A percentile compares a stretch with the other conserved stretches of the same genome.
Evolutionary conservation across 2,888 invertebrate species (phyloP).

Genomic region (Mamestra brassicae): DNA sequence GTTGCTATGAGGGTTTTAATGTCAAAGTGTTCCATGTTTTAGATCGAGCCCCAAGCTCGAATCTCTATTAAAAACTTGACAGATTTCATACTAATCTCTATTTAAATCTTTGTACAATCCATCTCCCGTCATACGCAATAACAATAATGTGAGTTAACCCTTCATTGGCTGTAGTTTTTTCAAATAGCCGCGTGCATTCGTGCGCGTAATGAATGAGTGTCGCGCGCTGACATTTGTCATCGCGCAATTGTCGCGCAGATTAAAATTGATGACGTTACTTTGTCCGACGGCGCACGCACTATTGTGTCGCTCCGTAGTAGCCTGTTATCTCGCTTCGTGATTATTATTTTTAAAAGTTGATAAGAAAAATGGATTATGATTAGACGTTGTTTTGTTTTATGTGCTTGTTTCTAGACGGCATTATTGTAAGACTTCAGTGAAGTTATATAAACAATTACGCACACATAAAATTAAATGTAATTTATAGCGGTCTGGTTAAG

Average conservation of each 20-base stretch:
- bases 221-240: conserved; percentile 90
- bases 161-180: conserved; percentile 86
- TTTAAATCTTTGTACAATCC: conserved; percentile 70
- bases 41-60: background rate
- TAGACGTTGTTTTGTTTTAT: conserved; percentile 30
- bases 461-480: conserved; percentile 17
- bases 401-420: conserved; percentile 17
- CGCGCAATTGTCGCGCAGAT: conserved; percentile 90
- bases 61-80: conserved; percentile 27
- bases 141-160: conserved; percentile 87
- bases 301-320: conserved; percentile 79
- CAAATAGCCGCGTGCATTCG: conserved; percentile 83
- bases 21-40: background rate
- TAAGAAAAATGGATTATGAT: conserved; percentile 66
- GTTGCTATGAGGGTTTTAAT: conserved; percentile 17
- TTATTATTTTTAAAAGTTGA: conserved; percentile 76
- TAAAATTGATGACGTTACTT: conserved; percentile 91
- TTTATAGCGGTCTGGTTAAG: conserved; percentile 24
- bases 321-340: conserved; percentile 80
- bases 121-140: conserved; percentile 78
- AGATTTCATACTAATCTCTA: conserved; percentile 47
- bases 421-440: conserved; percentile 7
- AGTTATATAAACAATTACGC: conserved; percentile 16
- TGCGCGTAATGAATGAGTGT: conserved; percentile 87
- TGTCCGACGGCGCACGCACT: conserved; percentile 82